phyloP scores from a whole-genome alignment of 2,113 vertebrate genomes.

The Labeo rohita region DNA sequence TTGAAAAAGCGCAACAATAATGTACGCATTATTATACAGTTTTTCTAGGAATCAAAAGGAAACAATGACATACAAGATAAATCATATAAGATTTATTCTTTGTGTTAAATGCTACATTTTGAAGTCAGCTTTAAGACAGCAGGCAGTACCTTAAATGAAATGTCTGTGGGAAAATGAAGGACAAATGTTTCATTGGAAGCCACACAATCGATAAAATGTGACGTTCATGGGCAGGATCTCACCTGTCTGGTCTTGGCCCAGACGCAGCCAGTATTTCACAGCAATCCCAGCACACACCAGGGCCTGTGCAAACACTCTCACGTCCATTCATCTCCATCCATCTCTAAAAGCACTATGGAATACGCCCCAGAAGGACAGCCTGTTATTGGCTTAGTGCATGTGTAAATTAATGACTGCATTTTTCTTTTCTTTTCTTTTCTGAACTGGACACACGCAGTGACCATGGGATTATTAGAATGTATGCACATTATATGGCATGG shows the following conservation, averaged over 20 bases:
- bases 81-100: not conserved
- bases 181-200: constrained; percentile 37
- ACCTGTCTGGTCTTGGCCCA: constrained; percentile 30
- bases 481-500: not conserved
- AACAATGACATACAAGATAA: not conserved
- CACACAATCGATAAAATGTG: constrained; percentile 43
- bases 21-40: not conserved
- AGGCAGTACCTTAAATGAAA: not conserved
- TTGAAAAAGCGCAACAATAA: not conserved
- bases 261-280: constrained; percentile 51
- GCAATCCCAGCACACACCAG: constrained; percentile 48
- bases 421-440: not conserved
- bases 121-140: not conserved
- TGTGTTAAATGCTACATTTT: not conserved
- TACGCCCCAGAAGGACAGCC: not conserved
- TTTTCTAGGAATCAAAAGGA: not conserved
- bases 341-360: not conserved
- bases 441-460: not conserved
- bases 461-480: not conserved
- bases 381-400: constrained; percentile 26
- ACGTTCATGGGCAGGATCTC: constrained; percentile 24
- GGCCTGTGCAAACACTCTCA: not conserved
- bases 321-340: constrained; percentile 48
- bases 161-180: constrained; percentile 51
- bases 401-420: constrained; percentile 35